Evolutionary conservation across 2,797 vertebrate genomes (phyloP).

Genomic region (Sebastiscus tertius): DNA sequence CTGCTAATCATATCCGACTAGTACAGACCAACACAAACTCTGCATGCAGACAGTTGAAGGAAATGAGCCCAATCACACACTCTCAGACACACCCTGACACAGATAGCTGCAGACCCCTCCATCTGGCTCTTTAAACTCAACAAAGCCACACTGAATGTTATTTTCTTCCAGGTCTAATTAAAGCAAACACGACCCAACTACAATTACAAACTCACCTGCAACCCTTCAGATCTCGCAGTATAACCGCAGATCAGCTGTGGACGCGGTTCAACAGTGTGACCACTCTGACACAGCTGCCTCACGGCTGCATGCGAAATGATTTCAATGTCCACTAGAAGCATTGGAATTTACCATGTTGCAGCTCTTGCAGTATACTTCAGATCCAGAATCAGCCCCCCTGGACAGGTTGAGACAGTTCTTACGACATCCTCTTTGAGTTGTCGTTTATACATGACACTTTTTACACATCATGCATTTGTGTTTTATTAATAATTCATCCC

Average conservation of each 20-base stretch:
- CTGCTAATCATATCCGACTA: conserved; percentile 4
- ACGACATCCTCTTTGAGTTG: neutral
- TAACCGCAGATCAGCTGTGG: neutral
- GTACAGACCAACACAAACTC: neutral
- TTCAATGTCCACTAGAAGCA: neutral
- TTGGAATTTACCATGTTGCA: neutral
- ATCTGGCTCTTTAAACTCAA: neutral
- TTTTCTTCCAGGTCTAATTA: neutral
- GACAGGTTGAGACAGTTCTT: neutral
- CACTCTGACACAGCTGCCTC: neutral
- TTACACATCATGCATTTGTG: neutral
- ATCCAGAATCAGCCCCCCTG: neutral
- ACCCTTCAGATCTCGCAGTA: neutral
- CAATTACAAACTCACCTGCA: neutral
- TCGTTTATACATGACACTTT: neutral
- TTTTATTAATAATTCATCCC: neutral
- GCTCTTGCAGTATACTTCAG: neutral
- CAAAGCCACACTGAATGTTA: neutral
- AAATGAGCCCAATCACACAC: neutral
- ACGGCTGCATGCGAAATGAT: neutral
- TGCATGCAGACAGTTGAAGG: neutral
- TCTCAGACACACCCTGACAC: neutral
- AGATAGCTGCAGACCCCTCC: neutral
- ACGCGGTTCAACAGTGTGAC: neutral
- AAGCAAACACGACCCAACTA: neutral